Evolutionary conservation across 2,888 invertebrate genomes (phyloP), one percentile per base, ranked within the genome.

Genomic region (Vandiemenella viatica): DNA sequence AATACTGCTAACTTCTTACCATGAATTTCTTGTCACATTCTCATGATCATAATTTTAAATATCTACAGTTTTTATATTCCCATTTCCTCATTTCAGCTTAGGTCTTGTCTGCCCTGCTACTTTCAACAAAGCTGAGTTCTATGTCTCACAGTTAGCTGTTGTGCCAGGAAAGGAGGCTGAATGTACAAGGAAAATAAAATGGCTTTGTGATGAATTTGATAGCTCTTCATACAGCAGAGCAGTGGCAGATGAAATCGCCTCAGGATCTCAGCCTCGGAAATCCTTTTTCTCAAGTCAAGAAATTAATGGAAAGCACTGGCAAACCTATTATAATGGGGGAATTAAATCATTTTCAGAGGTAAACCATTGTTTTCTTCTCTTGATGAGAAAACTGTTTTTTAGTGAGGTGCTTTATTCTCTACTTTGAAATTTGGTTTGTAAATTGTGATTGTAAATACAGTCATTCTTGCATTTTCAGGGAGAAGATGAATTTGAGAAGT

Each of bases 51-150:
- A n/a, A n/a, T n/a, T n/a, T n/a, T n/a, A n/a, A n/a, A n/a, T n/a
- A n/a, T n/a, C n/a, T 20, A 4, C 4, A 3, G 16, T 4, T 38
- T 38, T 8, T 38, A 38, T 38, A 20, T 49, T 41, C 17, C n/a
- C 22, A 37, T 37, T 17, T 38, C 49, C 46, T 47, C 53, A 50
- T 65, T 66, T 40, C 61, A 84, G 83, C 46, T 63, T 83, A 49
- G 76, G 76, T 54, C 74, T 74, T 58, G 67, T 70, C 53, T 80
- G 83, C 60, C 90, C 90, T 0, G 61, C 72, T 17, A 81, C 83
- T 20, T 90, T 79, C 70, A 91, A 90, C 65, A 81, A 84, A 2
- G 88, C 89, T 0, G 92, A 92, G 62, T 87, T 83, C 65, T 87
- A 83, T 64, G 79, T 92, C 37, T 70, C 74, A 45, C 74, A 73